Percentiles rank a stretch among this genome's conserved stretches.
Evolutionary conservation across 2,113 vertebrate genomes (phyloP).

Genomic region (Phalacrocorax aristotelis): DNA sequence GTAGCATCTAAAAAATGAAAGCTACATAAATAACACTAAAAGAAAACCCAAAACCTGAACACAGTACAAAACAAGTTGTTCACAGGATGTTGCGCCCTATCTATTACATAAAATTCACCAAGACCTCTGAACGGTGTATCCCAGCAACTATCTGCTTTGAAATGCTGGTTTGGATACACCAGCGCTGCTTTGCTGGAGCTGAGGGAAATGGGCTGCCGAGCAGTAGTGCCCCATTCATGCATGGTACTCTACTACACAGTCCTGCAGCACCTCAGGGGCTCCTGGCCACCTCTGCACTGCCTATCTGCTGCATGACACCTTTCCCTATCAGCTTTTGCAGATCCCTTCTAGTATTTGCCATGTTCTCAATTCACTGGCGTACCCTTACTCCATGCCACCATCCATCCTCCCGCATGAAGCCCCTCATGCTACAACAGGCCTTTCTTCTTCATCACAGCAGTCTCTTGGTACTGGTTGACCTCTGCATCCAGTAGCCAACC

Average conservation of each 20-base stretch:
- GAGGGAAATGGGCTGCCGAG: neutral
- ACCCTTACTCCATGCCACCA: neutral
- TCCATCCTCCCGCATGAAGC: neutral
- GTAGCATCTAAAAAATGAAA: neutral
- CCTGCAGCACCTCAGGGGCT: neutral
- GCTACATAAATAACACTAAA: neutral
- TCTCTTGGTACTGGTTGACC: neutral
- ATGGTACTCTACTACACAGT: neutral
- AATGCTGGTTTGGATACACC: neutral
- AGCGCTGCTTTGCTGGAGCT: neutral
- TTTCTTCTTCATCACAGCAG: neutral
- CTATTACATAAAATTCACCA: neutral
- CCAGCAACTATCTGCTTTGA: neutral
- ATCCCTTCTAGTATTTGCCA: neutral
- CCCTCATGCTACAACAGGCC: neutral
- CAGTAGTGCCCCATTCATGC: neutral
- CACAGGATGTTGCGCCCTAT: neutral
- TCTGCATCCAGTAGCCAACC: neutral
- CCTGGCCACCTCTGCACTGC: neutral
- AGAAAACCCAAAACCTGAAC: neutral
- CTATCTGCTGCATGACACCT: fast-evolving
- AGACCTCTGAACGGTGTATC: neutral
- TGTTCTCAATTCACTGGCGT: neutral
- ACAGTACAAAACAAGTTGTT: fast-evolving
- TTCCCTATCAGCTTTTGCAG: neutral